Evolutionary conservation across 2,888 invertebrate genomes (phyloP).

Genomic region (Mythimna vitellina): DNA sequence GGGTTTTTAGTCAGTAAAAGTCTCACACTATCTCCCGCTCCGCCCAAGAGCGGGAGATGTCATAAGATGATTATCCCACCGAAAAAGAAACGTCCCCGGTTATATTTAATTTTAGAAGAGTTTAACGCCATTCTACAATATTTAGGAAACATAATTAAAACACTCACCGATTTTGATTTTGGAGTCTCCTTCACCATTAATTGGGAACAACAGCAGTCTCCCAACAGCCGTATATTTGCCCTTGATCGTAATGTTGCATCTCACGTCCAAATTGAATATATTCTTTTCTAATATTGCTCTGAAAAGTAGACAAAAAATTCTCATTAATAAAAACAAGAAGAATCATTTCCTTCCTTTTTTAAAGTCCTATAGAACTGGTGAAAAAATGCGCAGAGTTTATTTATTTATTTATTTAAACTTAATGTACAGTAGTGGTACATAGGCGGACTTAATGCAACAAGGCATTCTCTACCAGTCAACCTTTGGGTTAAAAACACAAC

Average conservation of each 20-base stretch:
- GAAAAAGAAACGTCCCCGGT: too few relatives aligned
- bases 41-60: too few relatives aligned
- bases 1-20: too few relatives aligned
- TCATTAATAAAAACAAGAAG: not conserved
- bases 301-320: constrained; percentile 65
- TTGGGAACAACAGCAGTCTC: constrained; percentile 84
- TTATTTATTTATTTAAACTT: too few relatives aligned
- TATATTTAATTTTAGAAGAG: not conserved
- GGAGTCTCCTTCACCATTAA: constrained; percentile 87
- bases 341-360: not conserved
- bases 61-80: too few relatives aligned
- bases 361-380: not conserved
- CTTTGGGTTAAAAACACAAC: too few relatives aligned
- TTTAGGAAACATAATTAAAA: not conserved
- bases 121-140: too few relatives aligned
- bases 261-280: constrained; percentile 81
- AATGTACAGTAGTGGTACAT: too few relatives aligned
- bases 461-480: too few relatives aligned
- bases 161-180: constrained; percentile 87
- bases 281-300: constrained; percentile 85
- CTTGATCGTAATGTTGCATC: constrained; percentile 87
- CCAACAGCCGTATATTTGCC: constrained; percentile 88
- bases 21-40: too few relatives aligned
- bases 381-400: not conserved
- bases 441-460: too few relatives aligned